These are phyloP conservation scores for Agriopis aurantiaria DNA, from an alignment of 2,888 invertebrate genomes.

Conservation along the genomic window DNA sequence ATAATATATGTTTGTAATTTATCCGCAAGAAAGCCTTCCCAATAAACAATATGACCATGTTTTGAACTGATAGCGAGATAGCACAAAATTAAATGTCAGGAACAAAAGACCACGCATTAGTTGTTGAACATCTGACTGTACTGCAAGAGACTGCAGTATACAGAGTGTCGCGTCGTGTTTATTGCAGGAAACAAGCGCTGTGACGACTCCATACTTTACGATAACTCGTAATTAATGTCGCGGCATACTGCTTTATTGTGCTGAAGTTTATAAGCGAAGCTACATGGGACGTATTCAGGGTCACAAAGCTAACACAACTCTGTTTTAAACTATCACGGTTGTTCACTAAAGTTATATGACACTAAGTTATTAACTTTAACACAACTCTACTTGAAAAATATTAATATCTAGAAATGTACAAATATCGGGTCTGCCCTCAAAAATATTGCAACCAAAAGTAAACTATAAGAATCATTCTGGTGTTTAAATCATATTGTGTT, in stretches of 20 bases:
- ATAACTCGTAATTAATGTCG: conserved; percentile 79
- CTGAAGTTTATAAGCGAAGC: conserved; percentile 48
- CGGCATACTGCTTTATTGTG: conserved; percentile 73
- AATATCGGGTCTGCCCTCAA: no score
- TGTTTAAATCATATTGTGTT: no score
- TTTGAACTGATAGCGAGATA: conserved; percentile 15
- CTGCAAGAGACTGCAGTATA: conserved; percentile 26
- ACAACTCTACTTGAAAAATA: no score
- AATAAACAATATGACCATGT: background rate
- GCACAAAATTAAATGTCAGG: conserved; percentile 20
- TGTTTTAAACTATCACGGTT: no score
- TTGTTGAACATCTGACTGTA: conserved; percentile 16
- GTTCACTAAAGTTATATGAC: no score
- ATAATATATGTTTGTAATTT: no score
- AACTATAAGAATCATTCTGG: no score
- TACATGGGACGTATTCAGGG: conserved; percentile 32
- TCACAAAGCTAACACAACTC: no score
- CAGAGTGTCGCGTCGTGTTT: conserved; percentile 52
- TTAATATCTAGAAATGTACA: no score
- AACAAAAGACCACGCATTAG: conserved; percentile 19
- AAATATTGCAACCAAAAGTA: no score
- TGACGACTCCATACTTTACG: conserved; percentile 67
- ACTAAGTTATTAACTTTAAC: no score
- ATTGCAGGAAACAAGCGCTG: conserved; percentile 55
- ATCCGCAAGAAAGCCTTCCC: background rate